Evolutionary conservation across 2,113 vertebrate species (phyloP), one percentile per base, ranked within the genome.

Genomic region (Chamaetylas fuelleborni): DNA sequence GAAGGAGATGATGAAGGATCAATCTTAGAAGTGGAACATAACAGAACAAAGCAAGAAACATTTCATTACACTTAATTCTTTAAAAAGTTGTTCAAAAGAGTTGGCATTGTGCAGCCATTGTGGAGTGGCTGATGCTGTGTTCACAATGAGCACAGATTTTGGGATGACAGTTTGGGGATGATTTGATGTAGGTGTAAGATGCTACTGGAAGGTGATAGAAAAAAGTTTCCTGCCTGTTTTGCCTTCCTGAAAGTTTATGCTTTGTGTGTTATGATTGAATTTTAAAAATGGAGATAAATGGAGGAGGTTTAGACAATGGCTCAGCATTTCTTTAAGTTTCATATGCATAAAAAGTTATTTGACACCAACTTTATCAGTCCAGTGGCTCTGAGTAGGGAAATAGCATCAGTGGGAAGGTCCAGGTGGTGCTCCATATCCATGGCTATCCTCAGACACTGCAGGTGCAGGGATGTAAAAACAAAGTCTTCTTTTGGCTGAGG

Each of bases 91-190:
- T 53, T 78, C 13, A 16, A 33, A 71, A 20, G 24, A 70, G 24
- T 54, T 58, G 26, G 3, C 14, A 11, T 57, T 0, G 0, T 58
- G 50, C 67, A 61, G 5, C 40, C 7, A 2, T 78, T 66, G 23
- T 70, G 76, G 23, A 31, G 5, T 57, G 58, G 20, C 58, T 29
- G 62, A 69, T 71, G 62, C n/a, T 76, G 64, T 1, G 0, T 48
- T 72, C 31, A 19, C 23, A 62, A 6, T 7, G 47, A 86, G 45
- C 73, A 38, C 14, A 31, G 54, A 40, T 65, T 54, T 80, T 31
- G 25, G 2, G 40, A 12, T 4, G 11, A 20, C 48, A 28, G 14
- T 48, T 61, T 36, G 29, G 13, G 33, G 29, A 25, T 67, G 42
- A 81, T 51, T 54, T 95, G 67, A 51, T 81, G 14, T 25, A 48